Conservation (phyloP, 2,113 vertebrate species). For the Andinoacara biseriatus region DNA sequence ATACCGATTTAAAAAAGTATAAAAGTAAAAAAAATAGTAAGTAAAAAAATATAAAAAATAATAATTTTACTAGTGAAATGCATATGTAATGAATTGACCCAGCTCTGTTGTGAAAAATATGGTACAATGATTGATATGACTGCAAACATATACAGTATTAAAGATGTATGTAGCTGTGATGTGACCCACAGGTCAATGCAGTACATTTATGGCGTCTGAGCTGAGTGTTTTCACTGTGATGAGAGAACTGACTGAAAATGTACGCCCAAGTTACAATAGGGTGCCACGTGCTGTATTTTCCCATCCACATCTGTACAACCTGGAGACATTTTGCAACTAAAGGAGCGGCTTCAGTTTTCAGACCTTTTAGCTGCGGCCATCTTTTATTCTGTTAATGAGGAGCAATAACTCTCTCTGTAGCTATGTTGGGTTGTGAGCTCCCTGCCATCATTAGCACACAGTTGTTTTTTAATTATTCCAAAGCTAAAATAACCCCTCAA, state of each 20-base stretch:
- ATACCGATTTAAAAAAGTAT: background rate
- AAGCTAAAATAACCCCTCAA: background rate
- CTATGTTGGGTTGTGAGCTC: background rate
- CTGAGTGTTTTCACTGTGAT: background rate
- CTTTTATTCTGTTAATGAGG: background rate
- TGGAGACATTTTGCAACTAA: background rate
- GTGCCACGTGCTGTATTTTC: background rate
- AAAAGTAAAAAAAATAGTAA: rapidly evolving
- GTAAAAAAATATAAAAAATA: background rate
- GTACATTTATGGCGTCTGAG: background rate
- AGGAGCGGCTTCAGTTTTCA: background rate
- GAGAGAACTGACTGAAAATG: background rate
- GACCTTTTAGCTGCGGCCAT: background rate
- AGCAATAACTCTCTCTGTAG: background rate
- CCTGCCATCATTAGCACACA: background rate
- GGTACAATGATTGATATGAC: background rate
- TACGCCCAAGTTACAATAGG: background rate
- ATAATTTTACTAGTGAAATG: rapidly evolving
- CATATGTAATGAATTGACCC: background rate
- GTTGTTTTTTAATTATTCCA: background rate
- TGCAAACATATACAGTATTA: background rate
- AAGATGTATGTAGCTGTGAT: background rate
- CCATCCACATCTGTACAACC: background rate
- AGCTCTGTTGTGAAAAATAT: background rate
- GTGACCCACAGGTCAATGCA: background rate